These are phyloP conservation scores for Urosaurus nigricauda DNA, from an alignment of 2,797 vertebrate genomes.

Conservation along the genomic window DNA sequence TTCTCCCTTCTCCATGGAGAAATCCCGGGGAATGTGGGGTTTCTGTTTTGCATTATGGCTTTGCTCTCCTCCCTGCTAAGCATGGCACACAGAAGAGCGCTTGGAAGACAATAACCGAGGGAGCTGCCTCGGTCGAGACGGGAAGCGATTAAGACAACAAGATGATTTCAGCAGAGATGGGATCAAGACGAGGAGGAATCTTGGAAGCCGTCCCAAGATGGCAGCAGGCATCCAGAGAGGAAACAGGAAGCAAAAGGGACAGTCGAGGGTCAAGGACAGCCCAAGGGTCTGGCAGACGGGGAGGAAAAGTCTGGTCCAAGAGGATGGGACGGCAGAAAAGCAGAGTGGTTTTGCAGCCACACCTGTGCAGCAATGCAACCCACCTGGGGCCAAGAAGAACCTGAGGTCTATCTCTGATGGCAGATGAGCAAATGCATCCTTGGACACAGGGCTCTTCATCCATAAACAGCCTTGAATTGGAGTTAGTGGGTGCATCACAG, in stretches of 20 bases:
- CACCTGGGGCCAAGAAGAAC: neutral
- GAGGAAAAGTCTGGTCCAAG: neutral
- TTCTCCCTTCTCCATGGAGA: neutral
- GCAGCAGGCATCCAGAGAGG: neutral
- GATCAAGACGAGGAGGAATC: neutral
- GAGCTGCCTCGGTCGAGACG: neutral
- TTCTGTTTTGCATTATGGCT: neutral
- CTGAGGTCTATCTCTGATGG: neutral
- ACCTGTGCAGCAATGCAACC: too few relatives aligned
- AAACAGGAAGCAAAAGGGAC: neutral
- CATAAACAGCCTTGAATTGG: neutral
- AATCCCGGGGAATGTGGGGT: neutral
- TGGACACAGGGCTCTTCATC: neutral
- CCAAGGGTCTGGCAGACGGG: neutral
- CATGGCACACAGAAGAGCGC: neutral
- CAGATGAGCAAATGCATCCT: neutral
- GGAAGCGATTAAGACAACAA: neutral
- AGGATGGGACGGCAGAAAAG: neutral
- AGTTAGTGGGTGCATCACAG: neutral
- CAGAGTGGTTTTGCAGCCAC: too few relatives aligned
- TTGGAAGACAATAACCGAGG: neutral
- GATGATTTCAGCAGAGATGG: conserved; percentile 13
- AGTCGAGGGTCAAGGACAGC: neutral
- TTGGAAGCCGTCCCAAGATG: neutral
- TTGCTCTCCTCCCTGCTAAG: neutral